Conservation (phyloP, 2,113 vertebrate genomes). For the Platichthys stellatus region DNA sequence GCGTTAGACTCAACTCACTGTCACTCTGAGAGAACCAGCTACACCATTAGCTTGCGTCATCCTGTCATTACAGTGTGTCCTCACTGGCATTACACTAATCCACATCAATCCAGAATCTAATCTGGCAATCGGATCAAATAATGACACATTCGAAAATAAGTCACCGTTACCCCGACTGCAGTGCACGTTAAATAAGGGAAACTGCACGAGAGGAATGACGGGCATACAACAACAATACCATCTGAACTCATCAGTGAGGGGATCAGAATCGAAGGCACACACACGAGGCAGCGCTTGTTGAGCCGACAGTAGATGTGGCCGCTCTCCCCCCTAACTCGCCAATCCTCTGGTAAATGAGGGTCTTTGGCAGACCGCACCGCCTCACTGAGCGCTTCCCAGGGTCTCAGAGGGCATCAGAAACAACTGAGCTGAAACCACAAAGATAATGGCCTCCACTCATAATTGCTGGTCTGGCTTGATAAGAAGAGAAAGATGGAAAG, state of each 20-base stretch:
- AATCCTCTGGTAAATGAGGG: conserved; percentile 63
- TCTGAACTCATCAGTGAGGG: conserved; percentile 34
- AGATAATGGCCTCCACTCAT: conserved; percentile 60
- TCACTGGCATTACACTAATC: conserved; percentile 42
- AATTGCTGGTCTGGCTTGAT: conserved; percentile 31
- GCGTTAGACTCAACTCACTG: conserved; percentile 15
- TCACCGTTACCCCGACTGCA: background rate
- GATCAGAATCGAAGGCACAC: conserved; percentile 42
- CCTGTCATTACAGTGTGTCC: conserved; percentile 20
- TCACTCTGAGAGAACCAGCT: background rate
- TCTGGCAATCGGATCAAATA: conserved; percentile 50
- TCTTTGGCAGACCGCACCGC: conserved; percentile 47
- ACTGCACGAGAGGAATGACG: conserved; percentile 1
- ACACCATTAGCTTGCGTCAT: conserved; percentile 1
- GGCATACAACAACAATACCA: background rate
- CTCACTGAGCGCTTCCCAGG: conserved; percentile 48
- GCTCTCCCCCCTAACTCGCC: conserved; percentile 44
- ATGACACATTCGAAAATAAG: conserved; percentile 33
- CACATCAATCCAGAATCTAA: conserved; percentile 25
- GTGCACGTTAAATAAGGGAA: background rate
- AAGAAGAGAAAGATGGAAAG: conserved; percentile 5
- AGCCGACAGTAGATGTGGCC: conserved; percentile 46
- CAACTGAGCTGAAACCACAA: conserved; percentile 50
- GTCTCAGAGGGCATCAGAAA: conserved; percentile 59
- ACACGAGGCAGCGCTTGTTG: background rate